Evolutionary conservation across 1,140 invertebrate genomes (phyloP).

Genomic region (Brachionus rubens): DNA sequence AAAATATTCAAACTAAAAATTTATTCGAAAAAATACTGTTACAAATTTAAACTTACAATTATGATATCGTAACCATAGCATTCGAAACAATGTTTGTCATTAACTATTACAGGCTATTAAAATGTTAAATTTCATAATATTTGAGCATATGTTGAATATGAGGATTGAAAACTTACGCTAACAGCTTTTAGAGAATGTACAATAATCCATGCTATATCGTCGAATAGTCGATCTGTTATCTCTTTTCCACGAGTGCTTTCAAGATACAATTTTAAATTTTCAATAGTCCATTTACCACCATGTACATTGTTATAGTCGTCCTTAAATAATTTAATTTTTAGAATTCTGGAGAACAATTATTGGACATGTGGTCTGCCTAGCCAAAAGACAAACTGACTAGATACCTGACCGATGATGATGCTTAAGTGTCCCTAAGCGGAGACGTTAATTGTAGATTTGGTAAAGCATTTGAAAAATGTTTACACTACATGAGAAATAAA

Average conservation of each 20-base stretch:
- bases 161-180: conserved; percentile 57
- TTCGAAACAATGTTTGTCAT: conserved; percentile 62
- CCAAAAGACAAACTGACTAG: no score
- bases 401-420: no score
- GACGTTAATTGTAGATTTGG: no score
- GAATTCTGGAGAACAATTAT: no score
- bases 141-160: conserved; percentile 19
- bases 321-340: conserved; percentile 63
- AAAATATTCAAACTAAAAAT: background rate
- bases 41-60: conserved; percentile 49
- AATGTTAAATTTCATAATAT: background rate
- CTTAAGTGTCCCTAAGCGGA: no score
- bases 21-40: background rate
- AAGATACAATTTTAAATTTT: conserved; percentile 82
- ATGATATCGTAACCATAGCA: conserved; percentile 62
- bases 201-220: conserved; percentile 75
- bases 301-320: conserved; percentile 90
- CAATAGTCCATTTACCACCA: conserved; percentile 87
- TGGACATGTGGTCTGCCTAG: no score
- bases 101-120: conserved; percentile 52
- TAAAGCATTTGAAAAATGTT: no score
- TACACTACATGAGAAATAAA: no score
- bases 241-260: conserved; percentile 81
- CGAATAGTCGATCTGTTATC: conserved; percentile 62
- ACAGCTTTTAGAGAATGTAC: conserved; percentile 74